These are phyloP conservation scores for Taxidea taxus DNA, from an alignment of 2,113 vertebrate species.

Conservation along the genomic window DNA sequence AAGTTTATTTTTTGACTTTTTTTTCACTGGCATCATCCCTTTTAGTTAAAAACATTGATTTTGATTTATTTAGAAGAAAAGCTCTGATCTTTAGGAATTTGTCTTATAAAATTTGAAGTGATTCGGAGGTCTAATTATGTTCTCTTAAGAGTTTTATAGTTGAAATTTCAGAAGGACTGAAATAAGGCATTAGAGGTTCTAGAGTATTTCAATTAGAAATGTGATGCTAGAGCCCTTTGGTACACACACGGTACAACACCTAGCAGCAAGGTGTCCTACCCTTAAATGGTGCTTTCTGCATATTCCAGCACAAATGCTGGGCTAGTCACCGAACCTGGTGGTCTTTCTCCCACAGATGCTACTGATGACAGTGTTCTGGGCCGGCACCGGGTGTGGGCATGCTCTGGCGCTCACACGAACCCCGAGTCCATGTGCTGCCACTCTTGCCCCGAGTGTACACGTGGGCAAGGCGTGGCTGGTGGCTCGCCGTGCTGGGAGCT, in stretches of 20 bases:
- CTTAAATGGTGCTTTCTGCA: background rate
- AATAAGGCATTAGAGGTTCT: background rate
- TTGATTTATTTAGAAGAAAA: background rate
- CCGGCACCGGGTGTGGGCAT: accelerated
- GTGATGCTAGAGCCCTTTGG: background rate
- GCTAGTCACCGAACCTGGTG: accelerated
- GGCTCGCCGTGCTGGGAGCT: no score
- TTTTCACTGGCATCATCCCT: background rate
- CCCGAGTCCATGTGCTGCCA: no score
- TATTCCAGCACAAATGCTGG: accelerated
- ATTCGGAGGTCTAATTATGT: background rate
- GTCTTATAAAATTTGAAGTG: background rate
- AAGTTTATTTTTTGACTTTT: background rate
- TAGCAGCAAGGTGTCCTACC: accelerated
- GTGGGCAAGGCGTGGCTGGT: no score
- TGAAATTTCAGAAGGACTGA: background rate
- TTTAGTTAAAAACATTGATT: background rate
- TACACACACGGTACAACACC: background rate
- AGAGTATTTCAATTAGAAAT: background rate
- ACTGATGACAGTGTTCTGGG: background rate
- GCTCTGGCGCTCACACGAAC: background rate
- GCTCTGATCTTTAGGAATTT: background rate
- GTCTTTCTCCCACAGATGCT: accelerated
- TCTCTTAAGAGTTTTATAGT: background rate
- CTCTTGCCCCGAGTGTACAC: background rate